These are phyloP conservation scores for Myoxocephalus aenaeus DNA, from an alignment of 2,797 vertebrate genomes.

Conservation along the genomic window DNA sequence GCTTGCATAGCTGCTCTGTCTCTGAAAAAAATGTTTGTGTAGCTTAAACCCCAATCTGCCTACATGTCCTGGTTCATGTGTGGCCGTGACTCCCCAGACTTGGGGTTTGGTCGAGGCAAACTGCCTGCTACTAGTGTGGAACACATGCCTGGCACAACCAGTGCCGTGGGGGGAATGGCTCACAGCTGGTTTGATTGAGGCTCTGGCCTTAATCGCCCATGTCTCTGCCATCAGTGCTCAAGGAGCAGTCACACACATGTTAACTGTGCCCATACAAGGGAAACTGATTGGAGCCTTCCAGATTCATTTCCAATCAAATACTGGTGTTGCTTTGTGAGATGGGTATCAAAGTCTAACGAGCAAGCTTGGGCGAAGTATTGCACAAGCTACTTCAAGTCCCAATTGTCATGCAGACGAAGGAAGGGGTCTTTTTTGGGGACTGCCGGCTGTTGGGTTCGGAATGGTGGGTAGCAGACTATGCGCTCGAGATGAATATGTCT, in stretches of 20 bases:
- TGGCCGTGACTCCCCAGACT: constrained; percentile 69
- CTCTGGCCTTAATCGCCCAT: constrained; percentile 70
- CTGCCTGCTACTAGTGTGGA: constrained; percentile 61
- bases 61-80: constrained; percentile 74
- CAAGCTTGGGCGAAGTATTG: constrained; percentile 45
- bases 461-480: constrained; percentile 34
- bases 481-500: constrained; percentile 58
- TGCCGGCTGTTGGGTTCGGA: constrained; percentile 52
- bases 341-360: constrained; percentile 58
- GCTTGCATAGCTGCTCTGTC: constrained; percentile 72
- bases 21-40: constrained; percentile 70
- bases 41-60: constrained; percentile 73
- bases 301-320: constrained; percentile 68
- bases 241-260: constrained; percentile 76
- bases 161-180: constrained; percentile 62
- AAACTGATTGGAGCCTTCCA: constrained; percentile 78
- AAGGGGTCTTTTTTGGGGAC: constrained; percentile 48
- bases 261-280: constrained; percentile 75
- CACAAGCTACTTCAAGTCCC: constrained; percentile 42
- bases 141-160: constrained; percentile 73
- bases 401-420: constrained; percentile 46
- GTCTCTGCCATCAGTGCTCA: constrained; percentile 78
- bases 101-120: constrained; percentile 59
- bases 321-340: constrained; percentile 57
- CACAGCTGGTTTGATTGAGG: constrained; percentile 82